Evolutionary conservation across 2,797 vertebrate genomes (phyloP).

Genomic region (Clarias laeviceps): DNA sequence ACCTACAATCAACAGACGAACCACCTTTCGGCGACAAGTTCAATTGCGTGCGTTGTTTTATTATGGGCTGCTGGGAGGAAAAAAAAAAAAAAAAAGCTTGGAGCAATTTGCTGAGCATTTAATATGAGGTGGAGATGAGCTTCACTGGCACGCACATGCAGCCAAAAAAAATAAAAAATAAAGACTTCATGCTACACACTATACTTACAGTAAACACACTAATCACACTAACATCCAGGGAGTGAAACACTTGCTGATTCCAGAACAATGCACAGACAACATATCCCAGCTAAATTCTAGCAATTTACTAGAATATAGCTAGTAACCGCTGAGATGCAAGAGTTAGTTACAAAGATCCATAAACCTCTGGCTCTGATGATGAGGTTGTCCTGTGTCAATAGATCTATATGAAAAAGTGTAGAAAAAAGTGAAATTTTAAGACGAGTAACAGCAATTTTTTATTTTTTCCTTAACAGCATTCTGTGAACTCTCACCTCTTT

Average conservation of each 20-base stretch:
- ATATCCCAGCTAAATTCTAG: neutral
- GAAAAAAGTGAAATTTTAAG: neutral
- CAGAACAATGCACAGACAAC: neutral
- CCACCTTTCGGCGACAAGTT: slow-evolving; percentile 67
- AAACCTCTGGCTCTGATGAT: slow-evolving; percentile 1
- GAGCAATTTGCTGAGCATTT: slow-evolving; percentile 6
- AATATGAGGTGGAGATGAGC: neutral
- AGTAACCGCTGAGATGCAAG: neutral
- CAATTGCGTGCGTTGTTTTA: slow-evolving; percentile 51
- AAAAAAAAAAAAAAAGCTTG: neutral
- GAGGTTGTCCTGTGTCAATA: neutral
- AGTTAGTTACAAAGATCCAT: neutral
- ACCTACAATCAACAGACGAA: slow-evolving; percentile 78
- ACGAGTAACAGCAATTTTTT: neutral
- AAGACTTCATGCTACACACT: neutral
- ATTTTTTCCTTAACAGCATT: neutral
- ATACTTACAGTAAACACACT: neutral
- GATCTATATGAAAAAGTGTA: neutral
- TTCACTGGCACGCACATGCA: neutral
- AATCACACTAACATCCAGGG: neutral
- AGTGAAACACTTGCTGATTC: neutral
- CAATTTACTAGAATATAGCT: too few species aligned
- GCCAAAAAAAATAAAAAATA: neutral
- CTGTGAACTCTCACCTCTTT: slow-evolving; percentile 26
- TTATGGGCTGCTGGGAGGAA: neutral